Conservation (phyloP, 2,797 vertebrate species). For the Lithobates sylvaticus region DNA sequence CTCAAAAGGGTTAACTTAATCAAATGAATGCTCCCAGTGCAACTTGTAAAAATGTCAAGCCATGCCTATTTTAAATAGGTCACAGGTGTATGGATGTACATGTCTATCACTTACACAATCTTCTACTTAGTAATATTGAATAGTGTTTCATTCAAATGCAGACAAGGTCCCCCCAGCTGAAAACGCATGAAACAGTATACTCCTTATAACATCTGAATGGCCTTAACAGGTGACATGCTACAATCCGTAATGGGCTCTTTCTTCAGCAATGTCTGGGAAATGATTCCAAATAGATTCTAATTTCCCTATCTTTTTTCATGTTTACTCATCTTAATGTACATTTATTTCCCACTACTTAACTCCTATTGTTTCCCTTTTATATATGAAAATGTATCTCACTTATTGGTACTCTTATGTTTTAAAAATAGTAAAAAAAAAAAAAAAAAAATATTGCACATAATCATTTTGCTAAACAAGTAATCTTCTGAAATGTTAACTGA, state of each 20-base stretch:
- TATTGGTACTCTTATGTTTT: not conserved
- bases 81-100: conserved; percentile 56
- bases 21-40: not conserved
- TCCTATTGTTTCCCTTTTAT: not conserved
- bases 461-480: too few relatives aligned
- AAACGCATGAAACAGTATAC: conserved; percentile 55
- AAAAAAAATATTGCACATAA: not conserved
- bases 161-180: conserved; percentile 42
- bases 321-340: not conserved
- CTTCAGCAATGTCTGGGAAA: conserved; percentile 51
- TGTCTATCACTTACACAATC: conserved; percentile 59
- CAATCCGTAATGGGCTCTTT: conserved; percentile 55
- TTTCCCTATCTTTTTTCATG: conserved; percentile 31
- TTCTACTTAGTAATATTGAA: conserved; percentile 55
- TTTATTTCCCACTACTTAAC: not conserved
- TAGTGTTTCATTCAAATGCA: conserved; percentile 49
- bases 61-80: conserved; percentile 40
- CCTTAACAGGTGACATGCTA: conserved; percentile 57
- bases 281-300: conserved; percentile 43
- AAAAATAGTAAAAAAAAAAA: not conserved
- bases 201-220: conserved; percentile 52
- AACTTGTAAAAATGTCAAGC: conserved; percentile 33
- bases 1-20: conserved; percentile 22
- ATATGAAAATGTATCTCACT: not conserved
- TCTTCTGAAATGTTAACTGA: not conserved